Evolutionary conservation across 2,888 invertebrate species (phyloP), one percentile per base, ranked within the genome.

Genomic region (Megalurothrips usitatus): DNA sequence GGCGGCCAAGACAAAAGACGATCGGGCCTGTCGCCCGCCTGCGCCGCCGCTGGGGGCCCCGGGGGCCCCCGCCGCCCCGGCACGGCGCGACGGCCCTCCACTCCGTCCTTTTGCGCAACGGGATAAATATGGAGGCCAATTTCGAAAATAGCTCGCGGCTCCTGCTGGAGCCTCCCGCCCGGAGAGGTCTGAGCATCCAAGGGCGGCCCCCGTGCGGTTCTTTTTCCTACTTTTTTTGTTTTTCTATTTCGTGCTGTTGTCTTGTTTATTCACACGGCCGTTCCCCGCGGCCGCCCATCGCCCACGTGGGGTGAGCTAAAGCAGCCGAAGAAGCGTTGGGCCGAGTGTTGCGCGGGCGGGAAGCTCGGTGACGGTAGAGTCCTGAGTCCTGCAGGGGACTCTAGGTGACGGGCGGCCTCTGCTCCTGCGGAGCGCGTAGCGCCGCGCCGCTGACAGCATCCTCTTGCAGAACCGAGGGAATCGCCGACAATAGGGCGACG

Each of bases 1-100:
- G 58, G 58, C n/a, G 58, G 58, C 58, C 6, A n/a, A 58, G 58
- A 58, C 58, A 58, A 58, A 58, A 58, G 58, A 58, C 58, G 58
- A 58, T 58, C 58, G 58, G n/a, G 58, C 17, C 58, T 6, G 19
- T 58, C 58, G 58, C 58, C 17, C 19, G 17, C 19, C 58, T 17
- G 19, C 58, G 58, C 58, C 14, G 19, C 58, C 11, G n/a, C n/a
- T n/a, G n/a, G n/a, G n/a, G n/a, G n/a, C n/a, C n/a, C n/a, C n/a
- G n/a, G n/a, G n/a, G n/a, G n/a, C n/a, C n/a, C n/a, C n/a, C n/a
- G n/a, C n/a, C n/a, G n/a, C n/a, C 58, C 58, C 11, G 19, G 52
- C 58, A 0, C 58, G 19, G n/a, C 58, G 14, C 58, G 6, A 17
- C 58, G 2, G 58, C 58, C 17, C 19, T n/a, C 6, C 52, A 12